Conservation (phyloP, 2,113 vertebrate genomes). For the Macaca nemestrina region DNA sequence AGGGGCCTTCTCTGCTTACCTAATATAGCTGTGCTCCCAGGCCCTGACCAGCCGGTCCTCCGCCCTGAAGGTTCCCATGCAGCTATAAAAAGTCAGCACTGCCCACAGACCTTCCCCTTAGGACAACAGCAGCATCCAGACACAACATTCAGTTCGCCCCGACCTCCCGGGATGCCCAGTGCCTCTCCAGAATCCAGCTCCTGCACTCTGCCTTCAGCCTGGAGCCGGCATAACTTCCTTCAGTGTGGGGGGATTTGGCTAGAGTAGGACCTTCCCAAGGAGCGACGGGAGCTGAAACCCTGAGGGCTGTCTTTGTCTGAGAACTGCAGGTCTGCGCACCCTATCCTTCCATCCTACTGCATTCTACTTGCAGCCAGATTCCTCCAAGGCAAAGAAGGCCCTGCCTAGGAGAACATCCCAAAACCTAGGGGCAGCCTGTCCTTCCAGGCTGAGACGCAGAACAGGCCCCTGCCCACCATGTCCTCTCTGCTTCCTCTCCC, state of each 20-base stretch:
- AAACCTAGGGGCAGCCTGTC: neutral
- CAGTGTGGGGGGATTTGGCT: neutral
- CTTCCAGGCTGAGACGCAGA: neutral
- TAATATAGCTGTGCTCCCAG: constrained; percentile 84
- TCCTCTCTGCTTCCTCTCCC: neutral
- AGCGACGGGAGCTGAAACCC: neutral
- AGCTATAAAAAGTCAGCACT: constrained; percentile 86
- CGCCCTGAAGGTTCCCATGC: constrained; percentile 83
- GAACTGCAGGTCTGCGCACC: neutral
- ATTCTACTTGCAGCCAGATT: neutral
- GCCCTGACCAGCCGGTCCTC: constrained; percentile 73
- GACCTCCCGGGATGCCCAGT: constrained; percentile 56
- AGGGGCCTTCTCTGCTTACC: constrained; percentile 75
- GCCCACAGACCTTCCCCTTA: constrained; percentile 77
- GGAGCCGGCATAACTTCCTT: neutral
- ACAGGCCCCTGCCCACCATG: rapidly evolving
- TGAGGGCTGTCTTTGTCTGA: neutral
- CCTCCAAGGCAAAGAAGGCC: neutral
- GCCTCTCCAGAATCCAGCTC: constrained; percentile 42
- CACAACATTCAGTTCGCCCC: constrained; percentile 69
- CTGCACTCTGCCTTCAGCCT: constrained; percentile 4
- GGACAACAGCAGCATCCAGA: constrained; percentile 76
- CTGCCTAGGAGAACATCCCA: neutral
- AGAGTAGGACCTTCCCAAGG: neutral
- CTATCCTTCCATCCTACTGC: neutral